Conservation (phyloP, 2,888 invertebrate genomes). For the Nomada goodeniana region DNA sequence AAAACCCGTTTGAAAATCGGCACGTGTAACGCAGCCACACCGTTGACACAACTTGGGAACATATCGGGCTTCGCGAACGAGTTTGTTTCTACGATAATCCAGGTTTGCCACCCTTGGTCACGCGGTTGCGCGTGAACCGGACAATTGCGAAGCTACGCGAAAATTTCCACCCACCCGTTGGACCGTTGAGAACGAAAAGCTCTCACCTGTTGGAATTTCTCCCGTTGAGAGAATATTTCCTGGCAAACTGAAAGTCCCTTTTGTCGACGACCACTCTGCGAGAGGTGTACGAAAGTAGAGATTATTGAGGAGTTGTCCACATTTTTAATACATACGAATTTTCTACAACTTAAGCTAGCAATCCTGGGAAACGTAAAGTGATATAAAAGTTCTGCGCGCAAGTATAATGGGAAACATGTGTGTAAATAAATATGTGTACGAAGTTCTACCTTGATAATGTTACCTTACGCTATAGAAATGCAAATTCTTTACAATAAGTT, state of each 20-base stretch:
- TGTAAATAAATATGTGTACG: conserved; percentile 27
- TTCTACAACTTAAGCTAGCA: background rate
- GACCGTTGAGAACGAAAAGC: too few relatives aligned
- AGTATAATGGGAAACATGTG: conserved; percentile 44
- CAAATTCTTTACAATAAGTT: background rate
- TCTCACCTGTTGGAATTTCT: too few relatives aligned
- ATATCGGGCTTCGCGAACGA: background rate
- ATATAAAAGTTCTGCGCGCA: conserved; percentile 7
- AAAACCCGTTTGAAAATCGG: conserved; percentile 46
- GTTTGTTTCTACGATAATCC: background rate
- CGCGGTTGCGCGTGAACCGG: background rate
- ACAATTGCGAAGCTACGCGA: background rate
- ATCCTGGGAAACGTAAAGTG: too few relatives aligned
- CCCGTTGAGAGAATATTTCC: too few relatives aligned
- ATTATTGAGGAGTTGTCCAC: too few relatives aligned
- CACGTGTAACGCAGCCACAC: background rate
- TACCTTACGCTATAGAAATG: background rate
- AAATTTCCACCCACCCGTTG: too few relatives aligned
- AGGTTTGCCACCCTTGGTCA: background rate
- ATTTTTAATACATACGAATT: background rate
- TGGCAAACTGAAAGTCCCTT: too few relatives aligned
- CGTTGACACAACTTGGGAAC: background rate
- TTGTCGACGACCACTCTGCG: too few relatives aligned
- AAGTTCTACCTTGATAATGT: background rate
- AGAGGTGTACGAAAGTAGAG: too few relatives aligned